Evolutionary conservation across 2,113 vertebrate genomes (phyloP), one percentile per base, ranked within the genome.

Genomic region (Vidua macroura): DNA sequence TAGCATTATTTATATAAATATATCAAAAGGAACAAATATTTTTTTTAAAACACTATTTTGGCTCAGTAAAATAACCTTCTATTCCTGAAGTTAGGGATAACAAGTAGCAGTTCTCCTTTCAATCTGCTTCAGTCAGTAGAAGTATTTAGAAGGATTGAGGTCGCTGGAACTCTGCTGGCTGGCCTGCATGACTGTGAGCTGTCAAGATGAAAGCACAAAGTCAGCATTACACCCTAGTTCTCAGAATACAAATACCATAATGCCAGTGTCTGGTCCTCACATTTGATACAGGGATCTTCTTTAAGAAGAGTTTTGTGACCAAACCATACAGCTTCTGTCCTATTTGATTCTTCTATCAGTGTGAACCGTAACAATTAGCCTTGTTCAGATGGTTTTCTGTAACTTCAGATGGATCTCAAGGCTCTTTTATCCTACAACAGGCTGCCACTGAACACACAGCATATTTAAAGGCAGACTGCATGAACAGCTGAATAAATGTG

Each of bases 1-100:
- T 3, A 25, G 19, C 24, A 73, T 89, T 30, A 55, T 35, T 88
- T 90, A 60, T 79, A 87, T 28, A 95, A 93, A 88, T 67, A 83
- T 11, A 94, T 58, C 49, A 86, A 90, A 88, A 80, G 24, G 21
- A 93, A 92, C 41, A 92, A 37, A 2, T 49, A 10, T 28, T 28
- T 22, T 23, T 69, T 73, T 33, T 4, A 13, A 46, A 83, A 68
- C 14, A 83, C 27, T 86, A 16, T 74, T 88, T 90, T 92, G 96
- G 96, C 94, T 96, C 96, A 96, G 87, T 73, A 73, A 90, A 90
- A 28, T 74, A 93, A 83, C 27, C 15, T 90, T 78, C 27, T 14
- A 43, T 35, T 76, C 62, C 55, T 39, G 59, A 66, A 83, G 13
- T 20, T 5, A 80, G 48, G 52, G 33, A 86, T 52, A 81, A 73